A percentile compares a stretch with the other conserved stretches of the same genome.
Conservation (phyloP, 2,797 vertebrate genomes). For the Hozukius guyotensis region DNA sequence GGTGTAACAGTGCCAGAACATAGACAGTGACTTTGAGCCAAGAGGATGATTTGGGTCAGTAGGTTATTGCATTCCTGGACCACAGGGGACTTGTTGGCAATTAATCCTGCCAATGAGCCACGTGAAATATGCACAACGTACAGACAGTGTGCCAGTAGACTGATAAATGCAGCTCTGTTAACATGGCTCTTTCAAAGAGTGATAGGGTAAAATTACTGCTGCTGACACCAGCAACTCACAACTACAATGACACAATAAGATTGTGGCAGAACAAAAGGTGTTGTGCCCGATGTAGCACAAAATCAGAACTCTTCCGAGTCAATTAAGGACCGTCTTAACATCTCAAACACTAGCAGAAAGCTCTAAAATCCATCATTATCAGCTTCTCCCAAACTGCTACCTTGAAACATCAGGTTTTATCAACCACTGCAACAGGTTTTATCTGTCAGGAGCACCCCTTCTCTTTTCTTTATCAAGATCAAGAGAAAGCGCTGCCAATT, state of each 20-base stretch:
- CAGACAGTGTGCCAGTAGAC: constrained; percentile 42
- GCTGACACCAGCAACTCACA: constrained; percentile 25
- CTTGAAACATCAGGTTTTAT: constrained; percentile 5
- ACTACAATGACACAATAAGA: constrained; percentile 15
- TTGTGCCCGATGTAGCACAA: background rate
- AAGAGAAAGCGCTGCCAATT: constrained; percentile 13
- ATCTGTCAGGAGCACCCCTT: background rate
- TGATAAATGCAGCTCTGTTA: constrained; percentile 46
- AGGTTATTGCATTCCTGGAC: constrained; percentile 82
- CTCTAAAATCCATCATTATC: background rate
- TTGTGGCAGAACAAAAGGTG: constrained; percentile 1
- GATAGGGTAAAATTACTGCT: constrained; percentile 36
- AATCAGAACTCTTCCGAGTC: constrained; percentile 1
- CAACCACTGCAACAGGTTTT: background rate
- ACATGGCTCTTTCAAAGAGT: constrained; percentile 36
- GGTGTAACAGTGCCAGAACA: constrained; percentile 56
- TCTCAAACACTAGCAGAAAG: background rate
- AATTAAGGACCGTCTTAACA: background rate
- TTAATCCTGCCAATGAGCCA: constrained; percentile 77
- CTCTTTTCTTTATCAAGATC: constrained; percentile 8
- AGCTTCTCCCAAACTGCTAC: background rate
- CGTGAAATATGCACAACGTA: constrained; percentile 58
- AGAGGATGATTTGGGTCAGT: constrained; percentile 83
- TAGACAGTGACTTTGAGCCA: constrained; percentile 69
- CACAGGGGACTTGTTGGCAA: constrained; percentile 76